Conservation (phyloP, 2,113 vertebrate species). For the Equus przewalskii region DNA sequence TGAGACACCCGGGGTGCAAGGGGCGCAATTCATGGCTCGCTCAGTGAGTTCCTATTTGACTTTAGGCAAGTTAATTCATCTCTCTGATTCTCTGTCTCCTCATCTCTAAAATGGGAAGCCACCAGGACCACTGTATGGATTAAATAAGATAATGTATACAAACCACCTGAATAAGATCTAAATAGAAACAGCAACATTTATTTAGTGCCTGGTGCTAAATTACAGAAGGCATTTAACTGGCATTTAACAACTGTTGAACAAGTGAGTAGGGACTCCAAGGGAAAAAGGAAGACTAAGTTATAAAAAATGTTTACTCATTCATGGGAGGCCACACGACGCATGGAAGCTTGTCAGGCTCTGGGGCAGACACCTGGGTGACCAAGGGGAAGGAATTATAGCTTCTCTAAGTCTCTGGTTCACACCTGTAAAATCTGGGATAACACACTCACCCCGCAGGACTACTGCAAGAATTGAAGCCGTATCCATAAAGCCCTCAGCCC, state of each 20-base stretch:
- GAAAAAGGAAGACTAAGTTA: conserved; percentile 12
- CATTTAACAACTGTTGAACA: not conserved
- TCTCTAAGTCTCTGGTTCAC: not conserved
- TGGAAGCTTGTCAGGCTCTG: not conserved
- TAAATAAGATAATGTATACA: not conserved
- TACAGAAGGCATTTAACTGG: not conserved
- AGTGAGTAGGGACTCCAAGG: not conserved
- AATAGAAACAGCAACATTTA: conserved; percentile 20
- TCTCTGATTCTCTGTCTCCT: conserved; percentile 5
- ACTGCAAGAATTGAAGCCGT: not conserved
- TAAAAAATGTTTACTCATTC: not conserved
- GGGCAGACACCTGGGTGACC: not conserved
- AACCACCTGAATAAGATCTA: not conserved
- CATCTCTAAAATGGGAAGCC: conserved; percentile 3
- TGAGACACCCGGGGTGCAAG: no score
- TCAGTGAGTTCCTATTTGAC: conserved; percentile 18
- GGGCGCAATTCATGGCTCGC: conserved; percentile 26
- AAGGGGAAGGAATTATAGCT: not conserved
- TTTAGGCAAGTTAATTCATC: not conserved
- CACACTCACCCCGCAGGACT: not conserved
- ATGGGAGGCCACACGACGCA: not conserved
- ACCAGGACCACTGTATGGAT: not conserved
- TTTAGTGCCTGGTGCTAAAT: not conserved
- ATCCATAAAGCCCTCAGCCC: not conserved
- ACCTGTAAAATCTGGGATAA: not conserved